Conservation (phyloP, 1,140 invertebrate genomes). For the Doryteuthis pealeii region DNA sequence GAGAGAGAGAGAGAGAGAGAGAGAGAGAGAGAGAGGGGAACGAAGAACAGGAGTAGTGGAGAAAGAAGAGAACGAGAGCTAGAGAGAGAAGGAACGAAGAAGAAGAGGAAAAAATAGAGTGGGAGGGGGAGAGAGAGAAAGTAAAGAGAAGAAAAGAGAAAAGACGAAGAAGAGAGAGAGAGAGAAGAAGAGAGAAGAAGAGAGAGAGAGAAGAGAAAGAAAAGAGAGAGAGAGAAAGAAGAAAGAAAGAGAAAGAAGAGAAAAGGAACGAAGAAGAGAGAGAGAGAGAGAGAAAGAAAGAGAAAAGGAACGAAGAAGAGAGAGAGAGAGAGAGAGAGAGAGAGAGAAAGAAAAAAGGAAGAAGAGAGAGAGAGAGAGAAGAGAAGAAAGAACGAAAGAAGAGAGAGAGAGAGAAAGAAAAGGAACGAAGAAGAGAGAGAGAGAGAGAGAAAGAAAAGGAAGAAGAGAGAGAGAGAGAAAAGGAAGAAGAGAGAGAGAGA, state of each 20-base stretch:
- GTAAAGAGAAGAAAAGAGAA: too few species aligned
- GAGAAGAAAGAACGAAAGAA: not conserved
- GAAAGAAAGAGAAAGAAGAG: not conserved
- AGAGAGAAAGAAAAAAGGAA: not conserved
- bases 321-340: not conserved
- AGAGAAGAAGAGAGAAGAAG: too few species aligned
- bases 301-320: not conserved
- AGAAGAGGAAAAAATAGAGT: too few species aligned
- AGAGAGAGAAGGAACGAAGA: too few species aligned
- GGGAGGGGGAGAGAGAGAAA: too few species aligned
- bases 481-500: not conserved
- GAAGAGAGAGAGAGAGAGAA: not conserved
- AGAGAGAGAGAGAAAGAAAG: constrained; percentile 5
- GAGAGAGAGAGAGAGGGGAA: not conserved
- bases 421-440: too few species aligned
- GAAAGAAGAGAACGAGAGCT: too few species aligned
- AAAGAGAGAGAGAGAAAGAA: not conserved
- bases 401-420: not conserved
- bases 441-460: too few species aligned
- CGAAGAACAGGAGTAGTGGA: not conserved
- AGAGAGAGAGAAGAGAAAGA: too few species aligned
- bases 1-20: not conserved
- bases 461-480: not conserved
- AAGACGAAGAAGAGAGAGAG: too few species aligned
- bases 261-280: not conserved